Evolutionary conservation across 2,888 invertebrate genomes (phyloP), one percentile per base, ranked within the genome.

Genomic region (Dromius quadrimaculatus): DNA sequence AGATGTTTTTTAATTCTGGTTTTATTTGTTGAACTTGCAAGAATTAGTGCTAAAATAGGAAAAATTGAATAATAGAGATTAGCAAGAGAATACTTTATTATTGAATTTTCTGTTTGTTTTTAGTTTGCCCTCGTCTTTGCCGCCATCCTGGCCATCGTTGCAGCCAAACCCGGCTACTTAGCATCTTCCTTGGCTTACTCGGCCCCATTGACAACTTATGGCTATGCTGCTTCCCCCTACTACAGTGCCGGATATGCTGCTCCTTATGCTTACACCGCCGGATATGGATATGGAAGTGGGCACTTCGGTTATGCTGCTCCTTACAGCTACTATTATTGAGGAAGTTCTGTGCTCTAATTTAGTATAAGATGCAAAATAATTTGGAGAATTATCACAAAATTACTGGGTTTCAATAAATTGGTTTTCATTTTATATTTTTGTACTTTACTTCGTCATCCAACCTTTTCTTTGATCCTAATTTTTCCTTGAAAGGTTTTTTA

Each of bases 111-210:
- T 34, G 19, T 1, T 54, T 3, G 9, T 41, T 68, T 57, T 8
- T 28, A 68, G 68, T 41, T 68, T 13, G 65, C 17, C 9, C 34
- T 50, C 50, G 68, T 57, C 9, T 41, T 68, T 59, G 59, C 57
- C 57, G 68, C 68, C 78, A 78, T 87, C 38, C 76, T 88, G 83
- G 87, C 87, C 76, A 80, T 86, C 71, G 85, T 84, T 57, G 78
- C 83, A 69, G 86, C 87, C 38, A 84, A 85, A 79, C 85, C 86
- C 28, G 36, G 43, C 13, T 28, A 36, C 13, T 22, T 50, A n/a
- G 9, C 22, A 13, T n/a, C 57, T 11, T 13, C 43, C 20, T 17
- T 59, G 3, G 45, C 64, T 57, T 54, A 54, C 54, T 19, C 64
- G 23, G 45, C 43, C 13, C 38, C 45, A 15, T 28, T 41, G 38